These are phyloP conservation scores for Heliconius sara DNA, from an alignment of 2,888 invertebrate species.

Conservation along the genomic window DNA sequence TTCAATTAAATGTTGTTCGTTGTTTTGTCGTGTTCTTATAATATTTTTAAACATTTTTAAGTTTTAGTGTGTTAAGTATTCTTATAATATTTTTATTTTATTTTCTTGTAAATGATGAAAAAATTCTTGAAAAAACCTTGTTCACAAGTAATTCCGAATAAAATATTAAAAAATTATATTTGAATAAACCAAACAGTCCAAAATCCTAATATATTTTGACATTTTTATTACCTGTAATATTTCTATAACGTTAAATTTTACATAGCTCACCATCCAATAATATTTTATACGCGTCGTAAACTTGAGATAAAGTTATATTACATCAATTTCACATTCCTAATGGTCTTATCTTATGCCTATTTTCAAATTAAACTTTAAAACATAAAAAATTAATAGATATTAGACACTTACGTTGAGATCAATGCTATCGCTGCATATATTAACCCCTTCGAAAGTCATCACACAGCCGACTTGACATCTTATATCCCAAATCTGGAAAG, in stretches of 20 bases:
- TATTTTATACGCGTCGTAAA: conserved; percentile 25
- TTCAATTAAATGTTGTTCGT: no score
- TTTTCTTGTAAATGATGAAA: not conserved
- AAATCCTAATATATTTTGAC: not conserved
- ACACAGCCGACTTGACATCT: conserved; percentile 79
- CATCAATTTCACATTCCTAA: conserved; percentile 1
- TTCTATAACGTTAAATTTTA: conserved; percentile 7
- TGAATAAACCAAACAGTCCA: not conserved
- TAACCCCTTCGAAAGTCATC: conserved; percentile 82
- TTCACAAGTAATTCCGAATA: not conserved
- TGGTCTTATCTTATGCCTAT: conserved; percentile 13
- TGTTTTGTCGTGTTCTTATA: no score
- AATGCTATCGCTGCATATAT: conserved; percentile 83
- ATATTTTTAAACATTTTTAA: no score
- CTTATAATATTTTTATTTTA: no score
- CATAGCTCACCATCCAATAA: conserved; percentile 4
- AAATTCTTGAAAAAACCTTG: not conserved
- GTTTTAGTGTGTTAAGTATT: no score
- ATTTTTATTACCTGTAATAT: not conserved
- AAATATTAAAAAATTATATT: not conserved
- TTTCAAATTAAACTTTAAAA: conserved; percentile 13
- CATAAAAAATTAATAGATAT: conserved; percentile 6
- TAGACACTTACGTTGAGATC: conserved; percentile 78
- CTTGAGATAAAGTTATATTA: conserved; percentile 14
- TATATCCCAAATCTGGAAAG: conserved; percentile 83